phyloP scores from a whole-genome alignment of 2,113 vertebrate species.

The Ovis canadensis region DNA sequence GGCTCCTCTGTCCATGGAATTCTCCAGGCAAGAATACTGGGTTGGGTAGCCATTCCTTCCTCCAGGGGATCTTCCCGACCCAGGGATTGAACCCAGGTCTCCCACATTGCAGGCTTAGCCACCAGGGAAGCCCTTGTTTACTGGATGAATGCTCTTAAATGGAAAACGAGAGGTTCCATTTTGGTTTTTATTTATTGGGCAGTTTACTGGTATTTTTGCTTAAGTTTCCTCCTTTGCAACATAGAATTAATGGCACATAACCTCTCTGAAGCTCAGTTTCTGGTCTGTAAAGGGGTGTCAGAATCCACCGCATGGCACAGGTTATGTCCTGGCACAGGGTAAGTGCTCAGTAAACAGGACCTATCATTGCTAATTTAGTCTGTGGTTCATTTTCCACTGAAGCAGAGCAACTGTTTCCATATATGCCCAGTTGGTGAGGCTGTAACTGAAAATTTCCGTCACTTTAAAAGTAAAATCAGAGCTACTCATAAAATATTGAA shows the following conservation, averaged over 20 bases:
- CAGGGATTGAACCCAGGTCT: not conserved
- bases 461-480: conserved; percentile 53
- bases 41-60: not conserved
- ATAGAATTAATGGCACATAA: not conserved
- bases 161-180: not conserved
- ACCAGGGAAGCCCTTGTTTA: not conserved
- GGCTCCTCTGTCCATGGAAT: not conserved
- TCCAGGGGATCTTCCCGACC: not conserved
- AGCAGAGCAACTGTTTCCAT: not conserved
- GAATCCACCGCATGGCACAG: not conserved
- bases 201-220: not conserved
- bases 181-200: not conserved
- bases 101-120: not conserved
- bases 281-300: not conserved
- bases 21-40: not conserved
- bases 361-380: not conserved
- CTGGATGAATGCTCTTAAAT: not conserved
- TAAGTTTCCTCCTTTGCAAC: not conserved
- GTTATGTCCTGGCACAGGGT: not conserved
- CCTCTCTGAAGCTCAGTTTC: not conserved
- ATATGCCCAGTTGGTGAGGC: not conserved
- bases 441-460: not conserved
- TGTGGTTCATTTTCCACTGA: not conserved
- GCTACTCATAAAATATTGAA: conserved; percentile 45
- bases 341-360: not conserved